These are phyloP conservation scores for Crypturellus tataupa DNA, from an alignment of 2,797 vertebrate species.

Conservation along the genomic window DNA sequence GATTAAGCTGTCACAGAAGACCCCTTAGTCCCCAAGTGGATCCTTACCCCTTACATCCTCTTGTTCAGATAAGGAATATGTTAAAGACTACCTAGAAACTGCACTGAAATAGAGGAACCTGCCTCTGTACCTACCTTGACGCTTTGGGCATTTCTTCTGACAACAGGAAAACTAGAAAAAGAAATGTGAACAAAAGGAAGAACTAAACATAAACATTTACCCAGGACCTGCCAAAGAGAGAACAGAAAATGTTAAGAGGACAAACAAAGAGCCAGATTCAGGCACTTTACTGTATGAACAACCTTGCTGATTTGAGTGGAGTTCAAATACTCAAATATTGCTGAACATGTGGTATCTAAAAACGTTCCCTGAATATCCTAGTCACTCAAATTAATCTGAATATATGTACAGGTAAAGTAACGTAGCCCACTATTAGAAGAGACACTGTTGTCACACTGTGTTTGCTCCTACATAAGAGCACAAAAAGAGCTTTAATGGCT, in stretches of 20 bases:
- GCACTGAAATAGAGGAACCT: not conserved
- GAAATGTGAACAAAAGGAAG: not conserved
- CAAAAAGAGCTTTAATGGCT: not conserved
- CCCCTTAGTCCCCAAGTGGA: fast-evolving
- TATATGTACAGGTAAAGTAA: fast-evolving
- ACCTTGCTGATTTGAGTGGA: not conserved
- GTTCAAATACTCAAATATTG: not conserved
- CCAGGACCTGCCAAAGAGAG: not conserved
- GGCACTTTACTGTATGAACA: not conserved
- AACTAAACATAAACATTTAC: fast-evolving
- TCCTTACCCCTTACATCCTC: not conserved
- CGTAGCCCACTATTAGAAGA: not conserved
- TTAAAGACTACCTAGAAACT: not conserved
- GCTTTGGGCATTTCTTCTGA: not conserved
- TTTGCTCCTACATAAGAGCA: not conserved
- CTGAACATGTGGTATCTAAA: fast-evolving
- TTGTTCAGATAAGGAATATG: not conserved
- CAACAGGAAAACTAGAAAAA: not conserved
- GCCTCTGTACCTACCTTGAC: not conserved
- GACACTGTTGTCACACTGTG: not conserved
- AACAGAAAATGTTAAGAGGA: not conserved
- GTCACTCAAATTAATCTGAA: not conserved
- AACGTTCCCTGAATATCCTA: fast-evolving
- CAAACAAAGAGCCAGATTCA: fast-evolving
- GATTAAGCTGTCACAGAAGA: conserved; percentile 2